These are phyloP conservation scores for Drosophila setosimentum DNA, from an alignment of 2,888 invertebrate species.

Conservation along the genomic window DNA sequence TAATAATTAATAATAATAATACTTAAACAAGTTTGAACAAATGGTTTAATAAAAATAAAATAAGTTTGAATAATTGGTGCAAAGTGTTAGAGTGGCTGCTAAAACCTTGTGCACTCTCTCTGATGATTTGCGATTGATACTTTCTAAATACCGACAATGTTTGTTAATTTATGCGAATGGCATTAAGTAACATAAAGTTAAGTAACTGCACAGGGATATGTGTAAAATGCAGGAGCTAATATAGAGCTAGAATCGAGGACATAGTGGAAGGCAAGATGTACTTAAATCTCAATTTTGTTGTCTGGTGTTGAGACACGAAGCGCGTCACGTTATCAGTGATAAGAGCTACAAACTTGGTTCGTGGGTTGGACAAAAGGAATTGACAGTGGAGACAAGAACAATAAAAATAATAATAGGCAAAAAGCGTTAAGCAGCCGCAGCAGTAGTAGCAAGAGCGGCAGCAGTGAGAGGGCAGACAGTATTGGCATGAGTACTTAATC, in stretches of 20 bases:
- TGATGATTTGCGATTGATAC: fast-evolving
- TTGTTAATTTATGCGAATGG: background rate
- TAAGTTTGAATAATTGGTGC: background rate
- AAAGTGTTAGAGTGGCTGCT: no score
- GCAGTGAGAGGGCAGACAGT: constrained; percentile 11
- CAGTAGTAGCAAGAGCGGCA: background rate
- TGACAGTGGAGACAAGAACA: constrained; percentile 12
- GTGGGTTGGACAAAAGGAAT: constrained; percentile 40
- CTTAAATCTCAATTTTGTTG: constrained; percentile 10
- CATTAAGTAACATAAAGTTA: no score
- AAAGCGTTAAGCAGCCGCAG: constrained; percentile 20
- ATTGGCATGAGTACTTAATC: constrained; percentile 64
- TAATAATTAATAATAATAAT: no score
- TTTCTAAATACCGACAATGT: fast-evolving
- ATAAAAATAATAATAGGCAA: background rate
- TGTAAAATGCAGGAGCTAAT: background rate
- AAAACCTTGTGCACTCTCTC: no score
- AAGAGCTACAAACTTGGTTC: constrained; percentile 19
- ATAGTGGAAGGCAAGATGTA: background rate
- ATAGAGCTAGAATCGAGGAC: no score
- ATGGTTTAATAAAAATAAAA: no score
- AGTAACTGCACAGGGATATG: background rate
- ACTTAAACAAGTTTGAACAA: background rate
- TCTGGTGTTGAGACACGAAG: constrained; percentile 26
- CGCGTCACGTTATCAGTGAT: constrained; percentile 37